A percentile compares a stretch with the other conserved stretches of the same genome.
Conservation (phyloP, 2,113 vertebrate genomes). For the Phylloscopus trochilus region DNA sequence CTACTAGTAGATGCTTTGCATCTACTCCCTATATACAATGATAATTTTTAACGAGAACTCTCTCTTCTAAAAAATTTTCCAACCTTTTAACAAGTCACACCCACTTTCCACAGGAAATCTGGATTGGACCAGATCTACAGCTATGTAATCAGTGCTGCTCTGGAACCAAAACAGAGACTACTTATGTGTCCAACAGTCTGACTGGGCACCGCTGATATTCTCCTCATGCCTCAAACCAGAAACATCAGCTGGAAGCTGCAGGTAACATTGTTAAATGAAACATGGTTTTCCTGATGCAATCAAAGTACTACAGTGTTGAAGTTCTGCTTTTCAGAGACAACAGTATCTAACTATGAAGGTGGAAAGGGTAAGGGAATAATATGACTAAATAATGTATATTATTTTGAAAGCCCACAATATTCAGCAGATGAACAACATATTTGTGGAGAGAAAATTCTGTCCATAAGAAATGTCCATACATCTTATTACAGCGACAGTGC, state of each 20-base stretch:
- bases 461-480: conserved; percentile 35
- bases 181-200: background rate
- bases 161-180: background rate
- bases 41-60: background rate
- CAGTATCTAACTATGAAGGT: background rate
- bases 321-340: background rate
- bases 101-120: background rate
- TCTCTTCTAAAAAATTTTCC: background rate
- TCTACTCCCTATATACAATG: background rate
- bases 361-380: background rate
- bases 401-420: background rate
- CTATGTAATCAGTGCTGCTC: background rate
- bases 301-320: background rate
- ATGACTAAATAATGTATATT: background rate
- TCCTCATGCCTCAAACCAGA: background rate
- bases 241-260: background rate
- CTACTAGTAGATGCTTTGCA: too few species aligned
- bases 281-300: background rate
- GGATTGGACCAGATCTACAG: background rate
- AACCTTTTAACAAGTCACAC: background rate
- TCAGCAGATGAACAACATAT: conserved; percentile 5
- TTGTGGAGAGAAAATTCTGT: background rate
- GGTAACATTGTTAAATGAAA: background rate
- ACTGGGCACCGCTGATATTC: background rate
- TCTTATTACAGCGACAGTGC: conserved; percentile 31